phyloP scores from a whole-genome alignment of 1,140 invertebrate species.

The Bombus sylvicola region DNA sequence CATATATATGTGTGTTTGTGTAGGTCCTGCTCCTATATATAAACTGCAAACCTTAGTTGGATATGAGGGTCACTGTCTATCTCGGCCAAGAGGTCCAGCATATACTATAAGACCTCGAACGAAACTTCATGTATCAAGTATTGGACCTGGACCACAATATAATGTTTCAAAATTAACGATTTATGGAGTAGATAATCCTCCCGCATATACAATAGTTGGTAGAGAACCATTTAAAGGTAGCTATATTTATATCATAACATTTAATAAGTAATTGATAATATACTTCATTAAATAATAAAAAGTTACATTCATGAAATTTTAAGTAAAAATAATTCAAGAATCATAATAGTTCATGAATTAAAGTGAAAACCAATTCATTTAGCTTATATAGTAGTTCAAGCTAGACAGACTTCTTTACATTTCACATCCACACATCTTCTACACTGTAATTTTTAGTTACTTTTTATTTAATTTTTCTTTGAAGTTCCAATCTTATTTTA shows the following conservation, averaged over 20 bases:
- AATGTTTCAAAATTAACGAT: slow-evolving; percentile 72
- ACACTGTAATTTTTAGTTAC: too few relatives aligned
- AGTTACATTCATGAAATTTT: too few relatives aligned
- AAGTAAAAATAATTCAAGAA: too few relatives aligned
- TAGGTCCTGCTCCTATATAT: slow-evolving; percentile 81
- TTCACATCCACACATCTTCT: too few relatives aligned
- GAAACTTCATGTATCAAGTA: background rate
- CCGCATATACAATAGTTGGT: slow-evolving; percentile 73
- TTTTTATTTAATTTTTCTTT: too few relatives aligned
- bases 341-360: too few relatives aligned
- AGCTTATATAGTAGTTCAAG: too few relatives aligned
- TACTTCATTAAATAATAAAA: too few relatives aligned
- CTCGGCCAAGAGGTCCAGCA: slow-evolving; percentile 75
- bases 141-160: slow-evolving; percentile 78
- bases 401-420: too few relatives aligned
- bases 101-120: slow-evolving; percentile 72
- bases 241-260: background rate
- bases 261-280: background rate
- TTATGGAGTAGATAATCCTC: slow-evolving; percentile 68
- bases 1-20: background rate
- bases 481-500: too few relatives aligned
- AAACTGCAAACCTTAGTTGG: slow-evolving; percentile 76
- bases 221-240: slow-evolving; percentile 49
- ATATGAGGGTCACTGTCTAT: slow-evolving; percentile 77
- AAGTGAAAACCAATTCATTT: too few relatives aligned